Percentiles rank a stretch among this genome's conserved stretches.
These are phyloP conservation scores for Aurelia coerulea DNA, from an alignment of 30 jellyfish, hydroid and myxozoan species.

Conservation along the genomic window DNA sequence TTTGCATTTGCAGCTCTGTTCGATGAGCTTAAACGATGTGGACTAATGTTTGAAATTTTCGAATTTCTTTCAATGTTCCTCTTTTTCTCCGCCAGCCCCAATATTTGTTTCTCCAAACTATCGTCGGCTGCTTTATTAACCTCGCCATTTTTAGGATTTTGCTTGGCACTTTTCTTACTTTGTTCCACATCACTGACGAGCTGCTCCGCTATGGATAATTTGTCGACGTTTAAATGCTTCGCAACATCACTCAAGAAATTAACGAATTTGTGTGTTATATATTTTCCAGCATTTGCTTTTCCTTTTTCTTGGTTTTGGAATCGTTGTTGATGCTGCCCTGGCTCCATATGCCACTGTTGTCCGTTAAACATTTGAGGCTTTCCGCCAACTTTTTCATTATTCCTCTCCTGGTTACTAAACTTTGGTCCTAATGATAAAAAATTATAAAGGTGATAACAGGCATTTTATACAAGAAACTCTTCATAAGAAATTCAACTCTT, in stretches of 20 bases:
- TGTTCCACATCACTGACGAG: slow-evolving; percentile 69
- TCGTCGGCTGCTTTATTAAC: slow-evolving; percentile 1
- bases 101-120: not conserved
- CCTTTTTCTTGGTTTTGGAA: not conserved
- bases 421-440: slow-evolving; percentile 1
- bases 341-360: slow-evolving; percentile 62
- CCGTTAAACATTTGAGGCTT: slow-evolving; percentile 48
- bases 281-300: slow-evolving; percentile 28
- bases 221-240: slow-evolving; percentile 63
- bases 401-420: slow-evolving; percentile 46
- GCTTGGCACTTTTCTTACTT: slow-evolving; percentile 20
- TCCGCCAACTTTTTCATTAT: slow-evolving; percentile 6
- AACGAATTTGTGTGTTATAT: slow-evolving; percentile 61
- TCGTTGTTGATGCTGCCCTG: slow-evolving; percentile 15
- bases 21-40: no score
- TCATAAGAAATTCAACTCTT: no score
- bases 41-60: no score
- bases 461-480: no score
- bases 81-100: slow-evolving; percentile 5
- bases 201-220: slow-evolving; percentile 74
- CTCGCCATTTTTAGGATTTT: no score
- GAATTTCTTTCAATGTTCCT: slow-evolving; percentile 3
- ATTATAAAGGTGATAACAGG: no score
- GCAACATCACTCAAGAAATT: slow-evolving; percentile 73
- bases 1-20: not conserved